phyloP scores from a whole-genome alignment of 2,797 vertebrate genomes.

The Acanthornis magna region DNA sequence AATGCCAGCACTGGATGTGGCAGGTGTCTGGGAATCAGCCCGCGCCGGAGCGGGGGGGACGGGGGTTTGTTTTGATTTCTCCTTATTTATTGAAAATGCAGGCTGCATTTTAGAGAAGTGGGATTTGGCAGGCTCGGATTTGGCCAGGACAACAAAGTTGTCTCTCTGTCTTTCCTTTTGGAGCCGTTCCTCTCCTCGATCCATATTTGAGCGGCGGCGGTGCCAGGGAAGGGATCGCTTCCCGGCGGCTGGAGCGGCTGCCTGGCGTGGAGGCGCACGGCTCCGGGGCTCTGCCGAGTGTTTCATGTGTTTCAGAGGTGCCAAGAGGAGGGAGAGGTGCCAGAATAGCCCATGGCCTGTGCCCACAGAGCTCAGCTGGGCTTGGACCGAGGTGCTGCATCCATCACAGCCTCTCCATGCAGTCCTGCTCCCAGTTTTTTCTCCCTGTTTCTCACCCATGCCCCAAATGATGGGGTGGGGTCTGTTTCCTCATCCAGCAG shows the following conservation, averaged over 20 bases:
- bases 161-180: constrained; percentile 55
- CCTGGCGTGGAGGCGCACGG: neutral
- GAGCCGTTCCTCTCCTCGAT: neutral
- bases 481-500: neutral
- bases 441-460: rapidly evolving
- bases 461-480: rapidly evolving
- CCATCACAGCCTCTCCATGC: neutral
- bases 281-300: neutral
- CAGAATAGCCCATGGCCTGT: neutral
- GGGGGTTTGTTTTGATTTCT: neutral
- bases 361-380: neutral
- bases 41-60: neutral
- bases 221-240: constrained; percentile 47
- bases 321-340: neutral
- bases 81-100: constrained; percentile 50
- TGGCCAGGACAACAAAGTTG: constrained; percentile 60
- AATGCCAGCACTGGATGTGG: constrained; percentile 22
- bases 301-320: neutral
- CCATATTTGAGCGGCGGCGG: neutral
- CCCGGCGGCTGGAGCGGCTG: constrained; percentile 1
- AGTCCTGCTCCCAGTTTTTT: neutral
- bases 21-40: constrained; percentile 40
- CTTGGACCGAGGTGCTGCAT: neutral
- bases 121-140: constrained; percentile 37
- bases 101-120: constrained; percentile 16